phyloP scores from a whole-genome alignment of 2,888 invertebrate genomes.

The Caenorhabditis zanzibari region DNA sequence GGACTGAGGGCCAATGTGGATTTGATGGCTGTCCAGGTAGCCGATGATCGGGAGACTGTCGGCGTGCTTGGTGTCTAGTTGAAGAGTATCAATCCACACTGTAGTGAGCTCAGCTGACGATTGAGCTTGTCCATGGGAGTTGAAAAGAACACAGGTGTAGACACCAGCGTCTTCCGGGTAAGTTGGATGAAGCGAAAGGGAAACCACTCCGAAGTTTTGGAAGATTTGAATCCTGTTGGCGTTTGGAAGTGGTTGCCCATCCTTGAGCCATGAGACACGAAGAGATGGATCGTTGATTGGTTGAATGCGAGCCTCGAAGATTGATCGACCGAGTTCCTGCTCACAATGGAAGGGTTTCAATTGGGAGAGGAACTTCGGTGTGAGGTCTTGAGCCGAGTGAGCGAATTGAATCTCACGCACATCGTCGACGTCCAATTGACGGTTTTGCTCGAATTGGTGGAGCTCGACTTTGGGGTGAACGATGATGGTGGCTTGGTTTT shows the following conservation, averaged over 20 bases:
- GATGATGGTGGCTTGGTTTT: slow-evolving; percentile 86
- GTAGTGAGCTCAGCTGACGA: slow-evolving; percentile 80
- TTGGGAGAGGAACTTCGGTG: slow-evolving; percentile 76
- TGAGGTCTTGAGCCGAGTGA: slow-evolving; percentile 67
- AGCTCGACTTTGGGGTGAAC: slow-evolving; percentile 75
- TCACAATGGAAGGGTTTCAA: slow-evolving; percentile 79
- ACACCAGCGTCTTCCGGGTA: slow-evolving; percentile 91
- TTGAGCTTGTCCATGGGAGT: slow-evolving; percentile 81
- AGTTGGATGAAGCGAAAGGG: slow-evolving; percentile 82
- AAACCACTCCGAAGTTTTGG: slow-evolving; percentile 83
- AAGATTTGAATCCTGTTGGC: slow-evolving; percentile 84
- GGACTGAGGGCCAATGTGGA: slow-evolving; percentile 82
- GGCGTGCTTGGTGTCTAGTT: slow-evolving; percentile 92
- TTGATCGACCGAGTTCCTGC: slow-evolving; percentile 89
- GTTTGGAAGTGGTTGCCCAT: slow-evolving; percentile 85
- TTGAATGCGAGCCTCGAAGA: slow-evolving; percentile 94
- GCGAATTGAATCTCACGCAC: slow-evolving; percentile 80
- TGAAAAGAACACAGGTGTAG: slow-evolving; percentile 92
- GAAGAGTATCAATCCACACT: slow-evolving; percentile 78
- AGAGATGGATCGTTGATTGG: slow-evolving; percentile 95
- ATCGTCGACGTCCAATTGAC: slow-evolving; percentile 80
- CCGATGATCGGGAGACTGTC: slow-evolving; percentile 93
- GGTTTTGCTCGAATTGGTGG: slow-evolving; percentile 71
- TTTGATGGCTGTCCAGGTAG: slow-evolving; percentile 89
- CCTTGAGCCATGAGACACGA: slow-evolving; percentile 85